These are phyloP conservation scores for Chrysochloris asiatica DNA, from an alignment of 2,113 vertebrate genomes.

Conservation along the genomic window DNA sequence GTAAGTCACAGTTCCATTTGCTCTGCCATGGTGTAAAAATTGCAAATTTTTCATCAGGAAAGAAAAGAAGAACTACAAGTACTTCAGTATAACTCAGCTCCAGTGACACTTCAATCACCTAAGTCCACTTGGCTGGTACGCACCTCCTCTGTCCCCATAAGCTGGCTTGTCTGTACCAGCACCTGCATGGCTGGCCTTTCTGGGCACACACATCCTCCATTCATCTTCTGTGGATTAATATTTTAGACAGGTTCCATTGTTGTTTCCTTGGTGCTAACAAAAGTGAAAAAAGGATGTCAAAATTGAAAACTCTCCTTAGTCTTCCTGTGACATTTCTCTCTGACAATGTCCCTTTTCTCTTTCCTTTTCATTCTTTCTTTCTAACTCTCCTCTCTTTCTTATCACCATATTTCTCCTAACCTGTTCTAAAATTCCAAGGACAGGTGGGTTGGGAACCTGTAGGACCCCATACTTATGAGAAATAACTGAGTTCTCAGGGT, in stretches of 20 bases:
- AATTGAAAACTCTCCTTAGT: not conserved
- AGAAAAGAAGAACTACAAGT: not conserved
- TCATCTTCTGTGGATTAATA: not conserved
- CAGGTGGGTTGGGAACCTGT: not conserved
- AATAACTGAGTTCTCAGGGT: not conserved
- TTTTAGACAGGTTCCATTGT: not conserved
- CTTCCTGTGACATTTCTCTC: not conserved
- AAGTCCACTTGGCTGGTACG: not conserved
- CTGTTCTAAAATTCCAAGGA: not conserved
- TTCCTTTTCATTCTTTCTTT: not conserved
- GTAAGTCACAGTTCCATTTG: slow-evolving; percentile 35
- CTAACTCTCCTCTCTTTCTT: not conserved
- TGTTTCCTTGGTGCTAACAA: not conserved
- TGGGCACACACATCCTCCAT: not conserved
- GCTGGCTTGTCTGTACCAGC: not conserved
- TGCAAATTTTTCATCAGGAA: slow-evolving; percentile 49
- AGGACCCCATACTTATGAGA: not conserved
- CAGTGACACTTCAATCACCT: not conserved
- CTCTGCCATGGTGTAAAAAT: slow-evolving; percentile 30
- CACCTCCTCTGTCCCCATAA: not conserved
- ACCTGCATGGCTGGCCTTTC: not conserved
- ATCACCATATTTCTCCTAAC: not conserved
- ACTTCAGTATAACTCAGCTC: not conserved
- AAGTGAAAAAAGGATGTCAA: not conserved
- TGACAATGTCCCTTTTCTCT: not conserved